A percentile compares a stretch with the other conserved stretches of the same genome.
These are phyloP conservation scores for Thysanoteuthis rhombus DNA, from an alignment of 2,888 invertebrate genomes.

Conservation along the genomic window DNA sequence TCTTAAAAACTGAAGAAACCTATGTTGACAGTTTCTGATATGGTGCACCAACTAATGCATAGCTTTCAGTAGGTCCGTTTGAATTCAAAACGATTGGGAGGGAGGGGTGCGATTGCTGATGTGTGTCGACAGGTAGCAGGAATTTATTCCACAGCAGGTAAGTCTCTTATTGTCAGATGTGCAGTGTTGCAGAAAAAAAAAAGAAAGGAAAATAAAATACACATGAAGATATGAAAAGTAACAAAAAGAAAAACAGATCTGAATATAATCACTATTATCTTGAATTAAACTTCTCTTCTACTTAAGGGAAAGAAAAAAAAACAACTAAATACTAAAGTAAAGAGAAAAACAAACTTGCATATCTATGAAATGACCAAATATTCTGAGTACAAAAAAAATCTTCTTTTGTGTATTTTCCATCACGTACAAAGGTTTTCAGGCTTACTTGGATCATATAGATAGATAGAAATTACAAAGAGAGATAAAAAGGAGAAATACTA, in stretches of 20 bases:
- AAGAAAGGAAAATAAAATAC: background rate
- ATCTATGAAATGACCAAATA: too few species aligned
- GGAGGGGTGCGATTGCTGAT: background rate
- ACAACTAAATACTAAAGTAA: too few species aligned
- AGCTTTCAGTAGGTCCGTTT: background rate
- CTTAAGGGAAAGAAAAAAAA: too few species aligned
- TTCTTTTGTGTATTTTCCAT: background rate
- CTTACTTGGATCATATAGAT: background rate
- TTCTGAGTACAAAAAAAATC: background rate
- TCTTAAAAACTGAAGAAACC: too few species aligned
- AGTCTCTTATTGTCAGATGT: background rate
- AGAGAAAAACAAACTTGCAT: too few species aligned
- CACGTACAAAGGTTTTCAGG: background rate
- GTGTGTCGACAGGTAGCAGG: background rate
- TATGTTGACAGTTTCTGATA: too few species aligned
- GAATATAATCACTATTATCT: too few species aligned
- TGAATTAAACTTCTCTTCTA: too few species aligned
- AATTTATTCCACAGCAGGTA: constrained; percentile 12
- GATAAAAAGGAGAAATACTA: background rate
- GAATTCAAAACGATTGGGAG: background rate
- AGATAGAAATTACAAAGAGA: background rate
- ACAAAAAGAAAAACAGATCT: too few species aligned
- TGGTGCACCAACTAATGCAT: background rate
- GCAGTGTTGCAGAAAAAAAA: background rate
- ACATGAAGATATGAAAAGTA: background rate